Evolutionary conservation across 2,113 vertebrate genomes (phyloP), one percentile per base, ranked within the genome.

Genomic region (Centropus bengalensis): DNA sequence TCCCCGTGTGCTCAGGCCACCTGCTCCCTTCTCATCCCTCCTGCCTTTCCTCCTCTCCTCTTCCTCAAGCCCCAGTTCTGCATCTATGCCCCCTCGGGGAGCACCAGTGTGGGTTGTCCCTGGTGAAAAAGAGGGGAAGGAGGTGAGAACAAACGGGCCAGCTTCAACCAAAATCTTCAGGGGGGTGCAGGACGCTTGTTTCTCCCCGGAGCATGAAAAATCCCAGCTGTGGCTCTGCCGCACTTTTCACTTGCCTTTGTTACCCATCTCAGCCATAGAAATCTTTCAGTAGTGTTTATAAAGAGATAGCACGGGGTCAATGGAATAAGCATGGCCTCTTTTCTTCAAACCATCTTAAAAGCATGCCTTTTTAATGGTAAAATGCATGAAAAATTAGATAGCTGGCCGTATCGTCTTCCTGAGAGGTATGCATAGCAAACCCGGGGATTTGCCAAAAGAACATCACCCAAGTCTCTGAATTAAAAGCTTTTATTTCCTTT

Each of bases 201-300:
- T 77, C 56, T 77, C 60, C 79, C 33, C 20, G 47, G 52, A 81
- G 86, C 86, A 93, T 86, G 83, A 86, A 94, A 90, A 94, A 56
- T 78, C 76, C 80, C 73, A 90, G 81, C 83, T 75, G 80, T 83
- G 87, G 63, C 63, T 91, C 49, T 51, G 45, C 87, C 52, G 22
- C 86, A 69, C 66, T 64, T 86, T 73, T 82, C 66, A 26, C 9
- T 92, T 58, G 36, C 73, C 30, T 94, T 96, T 88, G 86, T 91
- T 86, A 78, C 42, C 14, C 83, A 40, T 74, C 64, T 71, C 13
- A 2, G 69, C 55, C 69, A 45, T 44, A 86, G 82, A 88, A 94
- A 83, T 86, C 86, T 77, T 88, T 86, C 79, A 77, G 60, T 56
- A 84, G 26, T 67, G 60, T 88, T 89, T 74, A 74, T 80, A 92